Base-by-base conservation (phyloP, 1,140 invertebrate species). In the Caenorhabditis brenneri region DNA sequence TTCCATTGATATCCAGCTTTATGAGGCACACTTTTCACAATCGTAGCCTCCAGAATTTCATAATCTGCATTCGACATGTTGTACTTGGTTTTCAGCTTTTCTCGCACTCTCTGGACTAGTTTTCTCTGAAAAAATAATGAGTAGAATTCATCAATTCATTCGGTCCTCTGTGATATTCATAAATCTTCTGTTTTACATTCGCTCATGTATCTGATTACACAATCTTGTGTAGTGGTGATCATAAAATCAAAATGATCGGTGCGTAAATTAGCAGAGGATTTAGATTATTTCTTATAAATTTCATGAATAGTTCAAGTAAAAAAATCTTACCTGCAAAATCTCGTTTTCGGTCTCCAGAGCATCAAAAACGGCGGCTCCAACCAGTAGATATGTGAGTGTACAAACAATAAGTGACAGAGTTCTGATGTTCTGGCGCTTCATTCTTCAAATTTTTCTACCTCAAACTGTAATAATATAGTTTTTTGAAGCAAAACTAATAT, bases 391-490 rank as follows among this genome's bases (percentile, higher is more conserved):
- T 65, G 97, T 99, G 92, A 99, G 97, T 85, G 97, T 99, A 92
- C 96, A 97, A 86, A 99, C 97, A 90, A 99, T 97, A 88, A 99
- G 93, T 82, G 96, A 97, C 90, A 99, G 92, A 88, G 97, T 99
- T 89, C 97, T 94, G 88, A 99, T 96, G 94, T 99, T 99, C 93
- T 99, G 97, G 90, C 95, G 94, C 94, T 99, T 99, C 97, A 99
- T 99, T 80, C 33, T 51, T 53, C 19, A 55, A 16, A 4, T 12
- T 16, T 27, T 27, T 10, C 9, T 10, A 7, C n/a, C n/a, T n/a
- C n/a, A n/a, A n/a, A n/a, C n/a, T n/a, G n/a, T n/a, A n/a, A n/a
- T n/a, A n/a, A n/a, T n/a, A n/a, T n/a, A n/a, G n/a, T n/a, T n/a
- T n/a, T n/a, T n/a, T n/a, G n/a, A n/a, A n/a, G n/a, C n/a, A n/a